Conservation (phyloP, 2,797 vertebrate species). For the Danio tinwini region DNA sequence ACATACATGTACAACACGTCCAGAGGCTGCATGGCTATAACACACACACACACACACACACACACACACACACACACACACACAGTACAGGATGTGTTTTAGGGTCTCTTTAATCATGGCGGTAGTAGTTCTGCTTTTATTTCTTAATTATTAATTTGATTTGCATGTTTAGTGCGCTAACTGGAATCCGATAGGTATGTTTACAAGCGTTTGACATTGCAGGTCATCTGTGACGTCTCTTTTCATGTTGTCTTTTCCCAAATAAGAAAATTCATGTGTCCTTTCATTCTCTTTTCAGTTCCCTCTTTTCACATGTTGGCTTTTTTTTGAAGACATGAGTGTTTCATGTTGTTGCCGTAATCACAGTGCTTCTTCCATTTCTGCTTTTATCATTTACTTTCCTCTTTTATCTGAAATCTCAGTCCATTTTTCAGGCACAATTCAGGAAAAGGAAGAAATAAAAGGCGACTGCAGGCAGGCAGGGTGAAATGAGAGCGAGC, state of each 20-base stretch:
- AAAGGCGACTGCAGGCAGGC: slow-evolving; percentile 37
- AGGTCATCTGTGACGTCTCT: slow-evolving; percentile 32
- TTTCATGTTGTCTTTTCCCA: neutral
- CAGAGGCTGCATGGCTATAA: slow-evolving; percentile 41
- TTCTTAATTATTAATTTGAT: neutral
- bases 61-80: neutral
- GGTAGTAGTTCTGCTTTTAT: slow-evolving; percentile 22
- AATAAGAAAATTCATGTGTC: neutral
- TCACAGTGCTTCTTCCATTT: neutral
- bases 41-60: slow-evolving; percentile 13
- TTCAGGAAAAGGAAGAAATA: slow-evolving; percentile 44
- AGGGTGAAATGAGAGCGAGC: slow-evolving; percentile 49
- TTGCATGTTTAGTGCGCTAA: slow-evolving; percentile 30
- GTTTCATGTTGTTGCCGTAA: slow-evolving; percentile 28
- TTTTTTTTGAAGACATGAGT: neutral
- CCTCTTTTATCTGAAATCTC: slow-evolving; percentile 61
- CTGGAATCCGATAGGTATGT: slow-evolving; percentile 13
- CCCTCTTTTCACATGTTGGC: slow-evolving; percentile 8
- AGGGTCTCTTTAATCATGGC: slow-evolving; percentile 49
- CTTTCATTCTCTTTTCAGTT: neutral
- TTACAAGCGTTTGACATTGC: slow-evolving; percentile 20
- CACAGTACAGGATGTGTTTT: neutral
- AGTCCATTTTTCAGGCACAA: slow-evolving; percentile 55
- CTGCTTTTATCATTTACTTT: slow-evolving; percentile 21
- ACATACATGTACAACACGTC: slow-evolving; percentile 14